A percentile compares a stretch with the other conserved stretches of the same genome.
These are phyloP conservation scores for Harpagifer antarcticus DNA, from an alignment of 2,797 vertebrate species.

Conservation along the genomic window DNA sequence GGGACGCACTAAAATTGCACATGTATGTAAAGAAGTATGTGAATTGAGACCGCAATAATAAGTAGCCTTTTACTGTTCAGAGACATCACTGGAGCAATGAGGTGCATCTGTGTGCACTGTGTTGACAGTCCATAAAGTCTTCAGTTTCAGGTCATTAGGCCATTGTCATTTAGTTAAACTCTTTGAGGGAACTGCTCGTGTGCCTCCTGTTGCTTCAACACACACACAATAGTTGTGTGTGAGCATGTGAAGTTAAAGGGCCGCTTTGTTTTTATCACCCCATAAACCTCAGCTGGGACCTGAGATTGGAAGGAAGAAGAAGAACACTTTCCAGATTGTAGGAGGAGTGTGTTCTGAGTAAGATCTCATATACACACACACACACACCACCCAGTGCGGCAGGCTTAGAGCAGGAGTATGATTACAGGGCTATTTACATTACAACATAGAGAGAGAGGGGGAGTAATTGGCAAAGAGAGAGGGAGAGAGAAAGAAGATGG, in stretches of 20 bases:
- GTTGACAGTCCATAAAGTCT: not conserved
- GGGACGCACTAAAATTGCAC: too few species aligned
- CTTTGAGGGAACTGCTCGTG: constrained; percentile 21
- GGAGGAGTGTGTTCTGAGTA: constrained; percentile 20
- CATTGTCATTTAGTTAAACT: constrained; percentile 7
- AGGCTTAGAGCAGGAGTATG: constrained; percentile 57
- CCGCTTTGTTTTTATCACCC: constrained; percentile 48
- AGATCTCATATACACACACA: not conserved
- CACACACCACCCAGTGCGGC: constrained; percentile 54
- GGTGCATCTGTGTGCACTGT: not conserved
- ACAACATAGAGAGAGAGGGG: constrained; percentile 55
- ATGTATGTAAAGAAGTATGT: too few species aligned
- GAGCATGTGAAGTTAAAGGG: constrained; percentile 26
- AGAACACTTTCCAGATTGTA: constrained; percentile 20
- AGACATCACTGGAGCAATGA: not conserved
- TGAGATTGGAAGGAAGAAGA: constrained; percentile 31
- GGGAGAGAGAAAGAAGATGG: constrained; percentile 63
- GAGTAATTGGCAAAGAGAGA: constrained; percentile 44
- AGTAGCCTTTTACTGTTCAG: not conserved
- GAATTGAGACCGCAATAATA: too few species aligned
- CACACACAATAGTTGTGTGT: constrained; percentile 9
- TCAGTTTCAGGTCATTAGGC: constrained; percentile 18
- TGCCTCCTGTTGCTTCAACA: constrained; percentile 38
- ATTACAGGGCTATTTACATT: constrained; percentile 80
- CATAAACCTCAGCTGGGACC: constrained; percentile 56